Conservation (phyloP, 2,113 vertebrate genomes). For the Myotis brandtii region DNA sequence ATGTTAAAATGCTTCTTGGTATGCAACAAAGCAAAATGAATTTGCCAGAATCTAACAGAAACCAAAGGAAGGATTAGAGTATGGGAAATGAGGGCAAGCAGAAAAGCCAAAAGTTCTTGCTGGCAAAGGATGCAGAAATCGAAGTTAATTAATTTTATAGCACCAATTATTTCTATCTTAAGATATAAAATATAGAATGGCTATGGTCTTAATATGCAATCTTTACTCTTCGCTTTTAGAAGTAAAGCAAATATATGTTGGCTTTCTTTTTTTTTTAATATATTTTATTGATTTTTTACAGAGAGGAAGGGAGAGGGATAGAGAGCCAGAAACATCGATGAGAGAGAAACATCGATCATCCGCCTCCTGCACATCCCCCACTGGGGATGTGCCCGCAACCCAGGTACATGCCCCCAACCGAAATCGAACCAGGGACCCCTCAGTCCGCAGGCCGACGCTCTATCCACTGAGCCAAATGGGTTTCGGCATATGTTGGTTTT, state of each 20-base stretch:
- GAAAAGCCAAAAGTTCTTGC: background rate
- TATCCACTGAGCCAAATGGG: too few relatives aligned
- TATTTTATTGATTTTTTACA: too few relatives aligned
- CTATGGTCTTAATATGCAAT: background rate
- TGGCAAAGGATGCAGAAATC: background rate
- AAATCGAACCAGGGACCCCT: too few relatives aligned
- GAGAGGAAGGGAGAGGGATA: too few relatives aligned
- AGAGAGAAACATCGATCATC: too few relatives aligned
- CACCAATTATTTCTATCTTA: constrained; percentile 12
- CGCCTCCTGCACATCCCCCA: too few relatives aligned
- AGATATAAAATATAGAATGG: background rate
- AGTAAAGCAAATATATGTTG: background rate
- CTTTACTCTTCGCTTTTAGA: background rate
- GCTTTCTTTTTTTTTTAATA: too few relatives aligned
- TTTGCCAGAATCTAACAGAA: background rate
- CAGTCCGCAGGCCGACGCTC: too few relatives aligned
- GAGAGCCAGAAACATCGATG: too few relatives aligned
- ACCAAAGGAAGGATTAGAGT: background rate
- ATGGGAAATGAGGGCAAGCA: background rate
- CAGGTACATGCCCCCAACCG: too few relatives aligned
- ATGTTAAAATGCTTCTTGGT: background rate
- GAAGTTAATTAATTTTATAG: background rate
- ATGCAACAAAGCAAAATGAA: constrained; percentile 40
- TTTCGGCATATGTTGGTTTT: background rate
- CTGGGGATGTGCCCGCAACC: too few relatives aligned